Base-by-base conservation (phyloP, 2,888 invertebrate genomes). In the Pachydiplax longipennis region DNA sequence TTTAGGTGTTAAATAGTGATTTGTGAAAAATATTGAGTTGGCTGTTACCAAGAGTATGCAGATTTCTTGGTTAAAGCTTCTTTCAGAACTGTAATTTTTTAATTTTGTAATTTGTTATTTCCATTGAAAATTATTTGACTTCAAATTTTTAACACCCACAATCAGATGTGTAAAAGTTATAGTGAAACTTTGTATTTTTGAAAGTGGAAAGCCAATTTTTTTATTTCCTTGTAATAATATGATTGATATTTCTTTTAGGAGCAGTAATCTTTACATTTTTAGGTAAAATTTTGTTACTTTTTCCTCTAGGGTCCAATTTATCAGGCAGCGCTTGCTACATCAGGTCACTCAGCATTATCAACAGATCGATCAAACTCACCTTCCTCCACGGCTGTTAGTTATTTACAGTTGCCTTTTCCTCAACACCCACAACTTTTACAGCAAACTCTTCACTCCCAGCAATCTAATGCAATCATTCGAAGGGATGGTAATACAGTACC, bases 301-400 rank as follows among this genome's bases (percentile, higher is more conserved):
- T 80, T 65, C 65, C 15, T 82, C 61, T 18, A 90, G 90, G 80
- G 91, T 73, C 25, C 73, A 81, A 48, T 90, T 81, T 53, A 91
- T 65, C 65, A 91, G 81, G 81, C 90, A 25, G 53, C 80, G 35
- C 61, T 80, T 22, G 90, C 91, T 53, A 90, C 91, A 35, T 44
- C 91, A 31, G 73, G 80, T 25, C 35, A 87, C 31, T 22, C 91
- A 90, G 44, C 91, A 81, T 25, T 90, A 37, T 12, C 81, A 80
- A 65, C 91, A 81, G 90, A 58, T 18, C 61, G 37, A 44, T 31
- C 91, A 40, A 65, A 90, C 83, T 82, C 91, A 6, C 53, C 87
- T 44, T 58, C 91, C 53, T 61, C 91, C 53, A 65, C 90, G 87
- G 91, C 91, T 87, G 83, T 90, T 83, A 80, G 90, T 65, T 40